Conservation (phyloP, 2,888 invertebrate genomes). For the Minunthozetes semirufus region DNA sequence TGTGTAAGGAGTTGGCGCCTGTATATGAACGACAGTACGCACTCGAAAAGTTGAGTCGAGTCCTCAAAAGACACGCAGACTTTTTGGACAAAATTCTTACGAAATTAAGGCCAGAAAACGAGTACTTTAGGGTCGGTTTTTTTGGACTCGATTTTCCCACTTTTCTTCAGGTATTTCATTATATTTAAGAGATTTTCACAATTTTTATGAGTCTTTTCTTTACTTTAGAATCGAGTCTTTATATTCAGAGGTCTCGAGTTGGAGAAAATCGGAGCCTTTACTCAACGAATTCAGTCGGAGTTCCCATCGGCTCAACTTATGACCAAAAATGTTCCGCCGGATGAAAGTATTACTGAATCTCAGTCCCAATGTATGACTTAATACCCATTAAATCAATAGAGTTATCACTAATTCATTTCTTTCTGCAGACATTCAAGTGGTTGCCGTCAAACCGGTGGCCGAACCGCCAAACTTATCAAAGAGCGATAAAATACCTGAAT, state of each 20-base stretch:
- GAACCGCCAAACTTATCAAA: conserved; percentile 51
- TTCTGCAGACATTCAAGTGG: conserved; percentile 74
- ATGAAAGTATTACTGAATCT: conserved; percentile 74
- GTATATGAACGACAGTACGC: conserved; percentile 78
- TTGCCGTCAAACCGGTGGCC: conserved; percentile 83
- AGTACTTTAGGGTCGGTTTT: conserved; percentile 91
- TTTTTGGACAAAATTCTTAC: conserved; percentile 86
- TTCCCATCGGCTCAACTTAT: conserved; percentile 92
- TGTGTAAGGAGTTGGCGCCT: conserved; percentile 79
- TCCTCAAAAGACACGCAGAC: conserved; percentile 70
- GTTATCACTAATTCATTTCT: conserved; percentile 15
- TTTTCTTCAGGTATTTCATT: conserved; percentile 73
- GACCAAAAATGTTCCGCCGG: conserved; percentile 83
- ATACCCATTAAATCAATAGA: conserved; percentile 1
- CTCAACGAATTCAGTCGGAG: conserved; percentile 82
- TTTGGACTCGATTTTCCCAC: conserved; percentile 86
- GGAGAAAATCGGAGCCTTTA: conserved; percentile 88
- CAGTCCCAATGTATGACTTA: conserved; percentile 62
- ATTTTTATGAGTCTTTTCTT: conserved; percentile 44
- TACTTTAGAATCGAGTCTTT: conserved; percentile 76
- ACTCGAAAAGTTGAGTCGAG: conserved; percentile 76
- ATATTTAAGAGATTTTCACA: not conserved
- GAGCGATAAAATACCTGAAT: conserved; percentile 64
- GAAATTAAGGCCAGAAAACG: conserved; percentile 78
- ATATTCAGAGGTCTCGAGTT: conserved; percentile 92